Evolutionary conservation across 2,888 invertebrate species (phyloP).

Genomic region (Schizaphis graminum): DNA sequence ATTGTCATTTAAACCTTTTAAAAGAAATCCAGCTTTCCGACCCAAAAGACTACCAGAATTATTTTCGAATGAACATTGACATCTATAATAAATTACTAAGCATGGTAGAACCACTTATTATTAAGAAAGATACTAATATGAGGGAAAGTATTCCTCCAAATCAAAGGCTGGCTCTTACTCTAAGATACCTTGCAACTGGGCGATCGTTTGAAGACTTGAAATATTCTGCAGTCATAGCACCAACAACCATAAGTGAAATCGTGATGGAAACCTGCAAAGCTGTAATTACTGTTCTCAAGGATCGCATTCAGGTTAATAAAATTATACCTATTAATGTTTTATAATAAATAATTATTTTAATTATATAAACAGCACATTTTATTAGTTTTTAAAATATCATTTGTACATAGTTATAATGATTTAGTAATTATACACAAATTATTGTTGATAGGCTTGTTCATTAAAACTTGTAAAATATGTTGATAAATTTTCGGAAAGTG

Average conservation of each 20-base stretch:
- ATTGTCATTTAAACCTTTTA: constrained; percentile 8
- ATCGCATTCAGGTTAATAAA: constrained; percentile 59
- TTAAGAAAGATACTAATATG: neutral
- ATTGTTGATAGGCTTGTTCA: constrained; percentile 13
- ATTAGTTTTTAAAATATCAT: constrained; percentile 36
- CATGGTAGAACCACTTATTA: neutral
- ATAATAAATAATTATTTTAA: constrained; percentile 28
- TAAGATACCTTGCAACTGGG: constrained; percentile 66
- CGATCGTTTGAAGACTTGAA: constrained; percentile 65
- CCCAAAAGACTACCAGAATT: constrained; percentile 6
- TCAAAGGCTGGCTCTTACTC: neutral
- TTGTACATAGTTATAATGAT: constrained; percentile 13
- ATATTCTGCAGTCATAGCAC: constrained; percentile 62
- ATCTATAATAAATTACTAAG: constrained; percentile 12
- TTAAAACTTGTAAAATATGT: constrained; percentile 42
- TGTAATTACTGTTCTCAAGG: constrained; percentile 66
- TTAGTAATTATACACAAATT: constrained; percentile 33
- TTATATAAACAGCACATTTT: constrained; percentile 23
- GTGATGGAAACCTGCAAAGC: constrained; percentile 67
- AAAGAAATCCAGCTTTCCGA: constrained; percentile 17
- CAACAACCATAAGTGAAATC: constrained; percentile 60
- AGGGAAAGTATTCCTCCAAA: constrained; percentile 22
- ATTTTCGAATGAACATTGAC: constrained; percentile 3
- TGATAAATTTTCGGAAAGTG: neutral
- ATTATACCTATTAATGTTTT: constrained; percentile 3